These are phyloP conservation scores for Epistrophella euchroma DNA, from an alignment of 2,888 invertebrate species.

Conservation along the genomic window DNA sequence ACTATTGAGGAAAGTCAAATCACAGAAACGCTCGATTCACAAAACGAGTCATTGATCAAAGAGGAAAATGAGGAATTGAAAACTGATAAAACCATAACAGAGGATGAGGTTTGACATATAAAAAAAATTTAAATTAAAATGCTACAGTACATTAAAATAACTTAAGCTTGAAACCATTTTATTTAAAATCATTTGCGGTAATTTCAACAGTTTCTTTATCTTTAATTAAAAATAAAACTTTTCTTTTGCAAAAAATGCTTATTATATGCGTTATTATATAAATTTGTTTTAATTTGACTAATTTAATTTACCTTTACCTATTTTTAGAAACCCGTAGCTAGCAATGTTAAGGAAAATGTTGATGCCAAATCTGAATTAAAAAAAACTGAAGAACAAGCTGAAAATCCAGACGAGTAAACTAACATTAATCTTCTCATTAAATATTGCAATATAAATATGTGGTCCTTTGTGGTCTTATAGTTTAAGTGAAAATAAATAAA, in stretches of 20 bases:
- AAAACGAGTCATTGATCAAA: conserved; percentile 47
- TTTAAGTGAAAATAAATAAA: conserved; percentile 50
- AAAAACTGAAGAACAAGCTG: conserved; percentile 42
- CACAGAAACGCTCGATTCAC: conserved; percentile 12
- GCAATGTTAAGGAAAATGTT: conserved; percentile 60
- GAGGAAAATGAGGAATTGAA: conserved; percentile 33
- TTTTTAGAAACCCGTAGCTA: conserved; percentile 68
- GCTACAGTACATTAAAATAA: not conserved
- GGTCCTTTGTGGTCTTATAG: conserved; percentile 71
- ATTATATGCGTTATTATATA: not conserved
- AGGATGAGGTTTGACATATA: conserved; percentile 50
- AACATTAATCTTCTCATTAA: conserved; percentile 16
- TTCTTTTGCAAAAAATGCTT: not conserved
- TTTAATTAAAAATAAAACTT: not conserved
- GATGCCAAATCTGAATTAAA: conserved; percentile 55
- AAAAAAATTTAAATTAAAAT: not conserved
- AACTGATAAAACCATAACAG: conserved; percentile 29
- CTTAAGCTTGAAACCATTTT: not conserved
- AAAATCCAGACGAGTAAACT: conserved; percentile 56
- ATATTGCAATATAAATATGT: conserved; percentile 49
- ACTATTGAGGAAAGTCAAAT: conserved; percentile 10
- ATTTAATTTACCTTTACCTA: conserved; percentile 17
- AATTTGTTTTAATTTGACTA: not conserved
- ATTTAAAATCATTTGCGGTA: not conserved
- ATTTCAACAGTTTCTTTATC: not conserved